Evolutionary conservation across 30 jellyfish, hydroid and myxozoan species (phyloP), one percentile per base, ranked within the genome.

Genomic region (Pseudorhiza aurosa): DNA sequence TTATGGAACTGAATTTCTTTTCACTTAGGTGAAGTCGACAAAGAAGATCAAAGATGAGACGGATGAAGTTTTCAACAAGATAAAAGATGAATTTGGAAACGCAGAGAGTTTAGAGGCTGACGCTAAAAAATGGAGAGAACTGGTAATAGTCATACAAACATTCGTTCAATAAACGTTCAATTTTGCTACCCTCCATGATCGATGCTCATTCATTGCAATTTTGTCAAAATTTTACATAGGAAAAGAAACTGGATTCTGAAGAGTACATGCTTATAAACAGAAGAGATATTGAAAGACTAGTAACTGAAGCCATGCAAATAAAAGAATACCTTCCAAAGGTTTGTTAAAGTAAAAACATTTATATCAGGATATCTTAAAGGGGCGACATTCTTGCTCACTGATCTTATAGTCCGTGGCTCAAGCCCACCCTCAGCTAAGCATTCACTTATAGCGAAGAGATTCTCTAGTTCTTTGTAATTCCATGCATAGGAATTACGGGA

Each of bases 301-400:
- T 46, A 46, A 80, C 89, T 4, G 97, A 88, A 39, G 83, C 85
- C 33, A 80, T 71, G 82, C 85, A 77, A 43, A 67, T 88, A 5
- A 81, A 68, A 65, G 95, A 88, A 25, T 53, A 40, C 46, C 88
- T 88, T 22, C 97, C 97, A 29, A 88, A 72, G 87, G 97, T 88
- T 67, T 10, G 50, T 57, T n/a, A n/a, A n/a, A n/a, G n/a, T n/a
- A n/a, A 22, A 8, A 14, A 35, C 10, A 24, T 40, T 2, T 17
- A 56, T 58, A 10, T 42, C 55, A 42, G 15, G 15, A 4, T 76
- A 33, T 33, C 18, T 36, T 33, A 58, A 30, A n/a, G n/a, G n/a
- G n/a, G n/a, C n/a, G n/a, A n/a, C n/a, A n/a, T n/a, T n/a, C n/a
- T n/a, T n/a, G n/a, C n/a, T n/a, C n/a, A n/a, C n/a, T n/a, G n/a